Evolutionary conservation across 2,113 vertebrate species (phyloP).

Genomic region (Papio anubis): DNA sequence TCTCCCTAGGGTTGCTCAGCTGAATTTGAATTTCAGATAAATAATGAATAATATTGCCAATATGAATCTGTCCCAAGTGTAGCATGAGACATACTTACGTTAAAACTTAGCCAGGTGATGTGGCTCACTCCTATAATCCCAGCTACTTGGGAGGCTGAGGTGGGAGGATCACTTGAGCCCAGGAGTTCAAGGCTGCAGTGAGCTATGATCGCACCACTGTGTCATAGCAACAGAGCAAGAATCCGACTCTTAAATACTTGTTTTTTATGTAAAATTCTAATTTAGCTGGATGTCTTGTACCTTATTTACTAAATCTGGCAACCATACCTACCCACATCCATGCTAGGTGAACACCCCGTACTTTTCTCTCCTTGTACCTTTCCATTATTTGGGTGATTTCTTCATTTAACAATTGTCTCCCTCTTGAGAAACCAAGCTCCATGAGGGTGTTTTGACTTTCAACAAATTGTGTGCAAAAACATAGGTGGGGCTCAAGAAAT

Average conservation of each 20-base stretch:
- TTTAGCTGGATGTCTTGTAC: not conserved
- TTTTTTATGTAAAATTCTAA: not conserved
- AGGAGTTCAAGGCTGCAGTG: no score
- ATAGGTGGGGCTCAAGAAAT: not conserved
- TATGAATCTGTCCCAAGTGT: not conserved
- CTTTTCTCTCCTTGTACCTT: not conserved
- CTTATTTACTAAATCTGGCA: not conserved
- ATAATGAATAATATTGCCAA: not conserved
- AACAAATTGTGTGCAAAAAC: not conserved
- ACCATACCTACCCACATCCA: not conserved
- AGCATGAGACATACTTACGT: not conserved
- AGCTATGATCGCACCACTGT: no score
- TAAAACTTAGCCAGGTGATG: not conserved
- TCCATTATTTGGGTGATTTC: not conserved
- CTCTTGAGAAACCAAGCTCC: not conserved
- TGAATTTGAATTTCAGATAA: not conserved
- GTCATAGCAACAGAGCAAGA: no score
- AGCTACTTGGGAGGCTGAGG: no score
- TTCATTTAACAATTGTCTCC: not conserved
- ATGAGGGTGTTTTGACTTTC: not conserved
- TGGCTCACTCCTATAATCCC: no score
- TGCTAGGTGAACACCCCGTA: not conserved
- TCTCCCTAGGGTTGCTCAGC: not conserved
- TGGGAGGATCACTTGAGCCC: no score
- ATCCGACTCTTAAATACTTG: not conserved